Conservation (phyloP, 2,797 vertebrate genomes). For the Helostoma temminkii region DNA sequence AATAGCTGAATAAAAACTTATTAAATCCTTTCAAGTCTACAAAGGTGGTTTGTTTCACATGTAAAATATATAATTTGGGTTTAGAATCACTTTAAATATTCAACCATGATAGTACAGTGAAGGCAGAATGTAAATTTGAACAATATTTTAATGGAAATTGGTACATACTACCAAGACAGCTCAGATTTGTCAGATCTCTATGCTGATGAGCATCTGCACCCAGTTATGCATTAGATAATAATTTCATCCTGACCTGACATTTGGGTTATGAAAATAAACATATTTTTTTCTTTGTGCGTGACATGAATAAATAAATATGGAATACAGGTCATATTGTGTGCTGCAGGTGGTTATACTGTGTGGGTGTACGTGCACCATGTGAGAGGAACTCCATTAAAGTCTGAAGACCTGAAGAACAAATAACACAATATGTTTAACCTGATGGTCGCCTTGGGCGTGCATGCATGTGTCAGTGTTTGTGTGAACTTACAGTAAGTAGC, state of each 20-base stretch:
- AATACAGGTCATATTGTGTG: neutral
- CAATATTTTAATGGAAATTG: constrained; percentile 31
- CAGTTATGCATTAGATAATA: neutral
- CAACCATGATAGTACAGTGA: constrained; percentile 5
- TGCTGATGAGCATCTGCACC: constrained; percentile 26
- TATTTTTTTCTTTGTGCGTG: constrained; percentile 8
- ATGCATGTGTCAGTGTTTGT: neutral
- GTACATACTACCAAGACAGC: constrained; percentile 7
- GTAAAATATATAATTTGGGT: constrained; percentile 1
- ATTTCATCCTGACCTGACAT: constrained; percentile 34
- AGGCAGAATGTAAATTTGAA: constrained; percentile 4
- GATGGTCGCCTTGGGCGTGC: constrained; percentile 9
- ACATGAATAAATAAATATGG: constrained; percentile 27
- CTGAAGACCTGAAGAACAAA: neutral
- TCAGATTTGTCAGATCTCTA: constrained; percentile 1
- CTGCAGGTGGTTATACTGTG: constrained; percentile 15
- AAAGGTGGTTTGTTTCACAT: neutral
- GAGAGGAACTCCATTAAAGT: neutral
- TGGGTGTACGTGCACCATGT: neutral
- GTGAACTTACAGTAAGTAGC: neutral
- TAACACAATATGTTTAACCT: constrained; percentile 31
- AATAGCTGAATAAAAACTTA: neutral
- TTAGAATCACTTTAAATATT: neutral
- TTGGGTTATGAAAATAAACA: constrained; percentile 26
- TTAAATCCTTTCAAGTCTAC: neutral